These are phyloP conservation scores for Syncerus caffer DNA, from an alignment of 2,797 vertebrate genomes.

Conservation along the genomic window DNA sequence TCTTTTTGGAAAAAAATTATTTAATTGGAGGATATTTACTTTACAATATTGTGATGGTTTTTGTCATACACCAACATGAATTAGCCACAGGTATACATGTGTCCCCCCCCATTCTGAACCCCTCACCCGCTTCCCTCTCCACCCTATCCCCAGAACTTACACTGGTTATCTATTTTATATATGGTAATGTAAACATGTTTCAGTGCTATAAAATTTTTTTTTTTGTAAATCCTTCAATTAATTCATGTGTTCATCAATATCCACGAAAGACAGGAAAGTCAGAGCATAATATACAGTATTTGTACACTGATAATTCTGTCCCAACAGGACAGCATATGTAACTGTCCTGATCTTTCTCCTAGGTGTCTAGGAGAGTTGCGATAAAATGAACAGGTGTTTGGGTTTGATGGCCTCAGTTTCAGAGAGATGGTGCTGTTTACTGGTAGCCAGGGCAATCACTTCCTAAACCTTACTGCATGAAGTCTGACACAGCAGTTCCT, in stretches of 20 bases:
- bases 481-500: conserved; percentile 40
- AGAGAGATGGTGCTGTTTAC: conserved; percentile 43
- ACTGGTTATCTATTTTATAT: not conserved
- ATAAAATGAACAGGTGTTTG: conserved; percentile 54
- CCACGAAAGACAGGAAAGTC: not conserved
- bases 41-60: not conserved
- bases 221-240: not conserved
- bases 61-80: not conserved
- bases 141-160: not conserved
- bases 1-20: not conserved
- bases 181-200: not conserved
- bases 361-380: conserved; percentile 44
- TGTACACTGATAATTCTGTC: not conserved
- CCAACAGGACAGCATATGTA: not conserved
- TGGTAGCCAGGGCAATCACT: conserved; percentile 25
- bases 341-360: not conserved
- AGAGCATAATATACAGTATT: not conserved
- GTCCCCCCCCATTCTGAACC: not conserved
- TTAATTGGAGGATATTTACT: not conserved
- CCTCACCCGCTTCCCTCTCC: not conserved
- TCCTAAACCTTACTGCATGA: not conserved
- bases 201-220: not conserved
- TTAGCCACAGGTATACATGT: not conserved
- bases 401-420: not conserved
- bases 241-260: not conserved